Percentiles rank a stretch among this genome's conserved stretches.
These are phyloP conservation scores for Perca schrenkii DNA, from an alignment of 2,113 vertebrate species.

Conservation along the genomic window DNA sequence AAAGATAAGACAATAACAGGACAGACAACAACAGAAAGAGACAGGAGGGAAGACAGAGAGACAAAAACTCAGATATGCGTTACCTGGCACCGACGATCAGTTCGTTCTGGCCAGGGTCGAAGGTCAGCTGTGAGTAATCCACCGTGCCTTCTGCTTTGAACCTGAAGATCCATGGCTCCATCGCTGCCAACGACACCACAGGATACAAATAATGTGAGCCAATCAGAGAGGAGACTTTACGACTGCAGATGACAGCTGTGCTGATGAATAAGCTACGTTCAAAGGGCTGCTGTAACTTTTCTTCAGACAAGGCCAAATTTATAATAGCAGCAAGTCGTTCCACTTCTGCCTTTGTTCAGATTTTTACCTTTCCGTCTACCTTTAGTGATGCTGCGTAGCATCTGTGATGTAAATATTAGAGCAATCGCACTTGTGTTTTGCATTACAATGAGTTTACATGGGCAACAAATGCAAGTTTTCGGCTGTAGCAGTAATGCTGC, in stretches of 20 bases:
- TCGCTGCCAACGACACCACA: slow-evolving; percentile 87
- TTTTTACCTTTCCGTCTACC: not conserved
- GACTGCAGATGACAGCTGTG: slow-evolving; percentile 44
- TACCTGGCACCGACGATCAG: slow-evolving; percentile 98
- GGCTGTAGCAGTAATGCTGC: not conserved
- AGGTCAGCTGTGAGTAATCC: slow-evolving; percentile 97
- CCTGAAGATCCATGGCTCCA: slow-evolving; percentile 93
- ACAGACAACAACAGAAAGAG: slow-evolving; percentile 31
- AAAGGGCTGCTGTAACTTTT: slow-evolving; percentile 43
- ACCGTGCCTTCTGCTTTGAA: slow-evolving; percentile 94
- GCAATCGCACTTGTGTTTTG: not conserved
- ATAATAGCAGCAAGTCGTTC: not conserved
- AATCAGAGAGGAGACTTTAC: slow-evolving; percentile 39
- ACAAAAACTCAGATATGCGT: slow-evolving; percentile 42
- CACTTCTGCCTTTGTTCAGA: not conserved
- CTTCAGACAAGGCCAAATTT: slow-evolving; percentile 8
- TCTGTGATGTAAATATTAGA: not conserved
- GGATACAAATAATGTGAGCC: slow-evolving; percentile 51
- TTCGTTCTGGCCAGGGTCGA: slow-evolving; percentile 96
- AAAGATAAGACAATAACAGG: slow-evolving; percentile 38
- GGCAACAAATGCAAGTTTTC: not conserved
- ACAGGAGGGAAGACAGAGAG: not conserved
- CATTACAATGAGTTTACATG: not conserved
- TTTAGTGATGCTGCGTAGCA: not conserved
- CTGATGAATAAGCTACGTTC: slow-evolving; percentile 40